phyloP scores from a whole-genome alignment of 2,797 vertebrate genomes.

The Peromyscus melanophrys region DNA sequence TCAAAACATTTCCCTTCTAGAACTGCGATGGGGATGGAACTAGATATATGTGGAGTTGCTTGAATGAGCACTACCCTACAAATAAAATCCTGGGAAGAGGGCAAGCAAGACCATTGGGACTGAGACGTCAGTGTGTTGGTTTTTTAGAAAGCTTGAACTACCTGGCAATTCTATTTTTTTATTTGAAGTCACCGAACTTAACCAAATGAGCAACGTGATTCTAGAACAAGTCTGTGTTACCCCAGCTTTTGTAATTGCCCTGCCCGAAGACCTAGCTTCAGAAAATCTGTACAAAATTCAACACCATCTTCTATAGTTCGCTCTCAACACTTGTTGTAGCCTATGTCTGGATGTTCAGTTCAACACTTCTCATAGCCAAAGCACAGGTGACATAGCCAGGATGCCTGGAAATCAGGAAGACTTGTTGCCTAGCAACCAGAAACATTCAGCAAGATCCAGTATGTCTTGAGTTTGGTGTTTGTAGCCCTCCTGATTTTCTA shows the following conservation, averaged over 20 bases:
- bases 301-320: background rate
- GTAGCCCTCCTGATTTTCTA: slow-evolving; percentile 74
- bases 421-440: slow-evolving; percentile 87
- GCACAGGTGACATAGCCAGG: slow-evolving; percentile 80
- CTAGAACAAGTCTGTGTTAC: background rate
- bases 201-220: slow-evolving; percentile 30
- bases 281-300: slow-evolving; percentile 26
- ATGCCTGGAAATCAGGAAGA: slow-evolving; percentile 72
- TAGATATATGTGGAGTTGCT: background rate
- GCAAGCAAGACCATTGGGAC: background rate
- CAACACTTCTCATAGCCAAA: slow-evolving; percentile 65
- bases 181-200: slow-evolving; percentile 54
- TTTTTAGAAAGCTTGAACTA: slow-evolving; percentile 1
- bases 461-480: slow-evolving; percentile 77
- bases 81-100: background rate
- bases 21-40: background rate
- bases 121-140: background rate
- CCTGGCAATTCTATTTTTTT: background rate
- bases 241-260: slow-evolving; percentile 15
- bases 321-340: slow-evolving; percentile 2
- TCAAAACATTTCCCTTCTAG: slow-evolving; percentile 3
- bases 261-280: background rate
- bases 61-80: background rate
- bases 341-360: slow-evolving; percentile 61
- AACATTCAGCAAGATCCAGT: slow-evolving; percentile 81